Evolutionary conservation across 2,888 invertebrate genomes (phyloP).

Genomic region (Nasonia oneida): DNA sequence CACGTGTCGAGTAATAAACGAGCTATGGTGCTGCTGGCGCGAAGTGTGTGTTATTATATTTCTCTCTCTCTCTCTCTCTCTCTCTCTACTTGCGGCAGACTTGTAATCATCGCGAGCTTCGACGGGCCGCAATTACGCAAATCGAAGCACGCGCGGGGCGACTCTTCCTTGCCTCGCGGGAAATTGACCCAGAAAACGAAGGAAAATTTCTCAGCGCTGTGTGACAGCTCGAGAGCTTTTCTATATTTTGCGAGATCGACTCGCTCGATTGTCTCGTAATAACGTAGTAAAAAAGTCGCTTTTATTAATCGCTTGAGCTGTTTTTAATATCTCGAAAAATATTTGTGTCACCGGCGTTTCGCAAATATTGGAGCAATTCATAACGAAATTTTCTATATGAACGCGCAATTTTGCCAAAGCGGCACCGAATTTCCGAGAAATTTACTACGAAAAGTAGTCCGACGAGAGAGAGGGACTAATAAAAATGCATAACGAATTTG

Average conservation of each 20-base stretch:
- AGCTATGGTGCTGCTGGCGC: background rate
- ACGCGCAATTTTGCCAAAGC: background rate
- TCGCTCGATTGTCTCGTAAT: no score
- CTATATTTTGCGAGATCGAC: no score
- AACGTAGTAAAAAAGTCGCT: no score
- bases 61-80: no score
- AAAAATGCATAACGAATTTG: slow-evolving; percentile 5
- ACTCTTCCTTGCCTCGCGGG: background rate
- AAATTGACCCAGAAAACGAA: slow-evolving; percentile 39
- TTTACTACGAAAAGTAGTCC: background rate
- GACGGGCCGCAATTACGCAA: slow-evolving; percentile 42
- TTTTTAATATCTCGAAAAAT: background rate
- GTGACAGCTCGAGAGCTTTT: background rate
- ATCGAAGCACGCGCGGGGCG: slow-evolving; percentile 33
- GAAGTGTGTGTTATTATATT: background rate
- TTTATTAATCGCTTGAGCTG: background rate
- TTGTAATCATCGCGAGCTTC: slow-evolving; percentile 14
- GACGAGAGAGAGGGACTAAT: background rate
- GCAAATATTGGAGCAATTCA: background rate
- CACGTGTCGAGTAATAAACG: no score
- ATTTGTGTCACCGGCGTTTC: background rate
- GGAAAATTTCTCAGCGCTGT: background rate
- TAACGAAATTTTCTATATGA: background rate
- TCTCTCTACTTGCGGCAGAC: slow-evolving; percentile 3
- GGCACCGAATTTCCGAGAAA: background rate